These are phyloP conservation scores for Eurosta solidaginis DNA, from an alignment of 1,140 invertebrate genomes.

Conservation along the genomic window DNA sequence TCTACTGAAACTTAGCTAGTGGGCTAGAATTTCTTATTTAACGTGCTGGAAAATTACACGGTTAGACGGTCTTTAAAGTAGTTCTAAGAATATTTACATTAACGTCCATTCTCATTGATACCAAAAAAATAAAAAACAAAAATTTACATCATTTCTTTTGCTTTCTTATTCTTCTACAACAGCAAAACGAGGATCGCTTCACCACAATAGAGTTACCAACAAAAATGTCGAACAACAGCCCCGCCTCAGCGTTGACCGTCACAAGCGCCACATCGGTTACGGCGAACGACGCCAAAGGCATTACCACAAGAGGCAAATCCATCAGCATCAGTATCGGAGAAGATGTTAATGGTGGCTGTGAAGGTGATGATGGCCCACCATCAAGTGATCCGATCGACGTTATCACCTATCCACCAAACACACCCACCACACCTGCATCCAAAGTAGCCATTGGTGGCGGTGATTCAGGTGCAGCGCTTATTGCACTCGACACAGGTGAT, in stretches of 20 bases:
- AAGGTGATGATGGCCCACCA: neutral
- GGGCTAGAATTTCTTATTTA: too few species aligned
- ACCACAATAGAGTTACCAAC: conserved; percentile 40
- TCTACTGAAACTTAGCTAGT: too few species aligned
- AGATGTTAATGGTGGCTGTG: conserved; percentile 29
- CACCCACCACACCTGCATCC: conserved; percentile 43
- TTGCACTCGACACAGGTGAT: conserved; percentile 44
- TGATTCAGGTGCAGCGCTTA: conserved; percentile 51
- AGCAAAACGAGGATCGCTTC: conserved; percentile 53
- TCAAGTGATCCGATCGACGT: neutral
- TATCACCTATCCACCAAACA: neutral
- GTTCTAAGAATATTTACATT: too few species aligned
- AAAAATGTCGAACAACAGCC: conserved; percentile 38
- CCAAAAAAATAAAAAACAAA: too few species aligned
- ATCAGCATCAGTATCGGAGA: conserved; percentile 3
- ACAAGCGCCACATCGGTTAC: conserved; percentile 36
- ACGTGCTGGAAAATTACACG: too few species aligned
- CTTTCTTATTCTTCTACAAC: conserved; percentile 1
- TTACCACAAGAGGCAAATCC: conserved; percentile 29
- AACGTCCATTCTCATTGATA: too few species aligned
- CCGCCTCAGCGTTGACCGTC: conserved; percentile 20
- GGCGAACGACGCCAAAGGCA: conserved; percentile 32
- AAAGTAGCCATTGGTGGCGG: conserved; percentile 50
- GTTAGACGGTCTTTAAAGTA: too few species aligned
- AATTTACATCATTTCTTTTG: neutral